Evolutionary conservation across 2,113 vertebrate species (phyloP), one percentile per base, ranked within the genome.

Genomic region (Centropus unirufus): DNA sequence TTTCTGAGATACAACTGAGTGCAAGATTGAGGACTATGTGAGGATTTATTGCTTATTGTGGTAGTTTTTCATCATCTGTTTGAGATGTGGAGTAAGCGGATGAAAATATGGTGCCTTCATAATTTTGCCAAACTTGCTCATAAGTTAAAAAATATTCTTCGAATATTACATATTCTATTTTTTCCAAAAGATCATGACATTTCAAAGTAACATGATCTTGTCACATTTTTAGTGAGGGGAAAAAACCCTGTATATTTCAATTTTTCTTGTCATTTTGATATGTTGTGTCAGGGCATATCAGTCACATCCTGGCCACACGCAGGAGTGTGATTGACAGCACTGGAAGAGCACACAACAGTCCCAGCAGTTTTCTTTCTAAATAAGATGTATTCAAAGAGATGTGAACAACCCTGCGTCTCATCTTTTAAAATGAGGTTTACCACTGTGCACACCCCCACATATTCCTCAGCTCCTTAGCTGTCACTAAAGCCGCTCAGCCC

Each of bases 351-450:
- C 6, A 12, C 9, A 73, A 58, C 44, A 73, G 47, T 58, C 83
- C 59, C 84, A 81, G 36, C 23, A 1, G 0, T 76, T 94, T 24
- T 59, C 29, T 22, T 91, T 67, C 36, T 57, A 34, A 61, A 8
- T 9, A 73, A 67, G 52, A 79, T 39, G 14, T 39, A 76, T 76
- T 83, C 58, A 55, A 64, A 81, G 69, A 85, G 58, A 78, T 64
- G 36, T 1, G 19, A 83, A 39, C 34, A 4, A 21, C 79, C 30
- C 67, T 57, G 63, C 27, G 75, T 84, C 84, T 93, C 40, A 47
- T 93, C 34, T 91, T 93, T 90, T 89, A 32, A 61, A 92, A 95
- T 86, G 36, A 91, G 26, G 15, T 67, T 93, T 85, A 57, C 59
- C 16, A 5, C 17, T 42, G 26, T 32, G 46, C 30, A 26, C 14